Evolutionary conservation across 2,888 invertebrate genomes (phyloP), one percentile per base, ranked within the genome.

Genomic region (Coenonympha glycerion): DNA sequence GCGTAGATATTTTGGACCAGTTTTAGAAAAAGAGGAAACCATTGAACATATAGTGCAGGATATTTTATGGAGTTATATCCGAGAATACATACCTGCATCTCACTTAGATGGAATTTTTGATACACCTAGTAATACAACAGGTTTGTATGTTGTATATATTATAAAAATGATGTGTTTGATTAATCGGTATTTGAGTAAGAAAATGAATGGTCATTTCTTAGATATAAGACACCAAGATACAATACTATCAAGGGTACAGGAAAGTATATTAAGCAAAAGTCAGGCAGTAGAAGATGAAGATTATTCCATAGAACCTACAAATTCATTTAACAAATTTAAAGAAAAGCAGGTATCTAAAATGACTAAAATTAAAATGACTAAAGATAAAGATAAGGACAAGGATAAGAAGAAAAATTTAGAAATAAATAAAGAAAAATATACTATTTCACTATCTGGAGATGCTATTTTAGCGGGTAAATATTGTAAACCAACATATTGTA

Each of bases 151-250:
- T 34, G 2, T 26, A 26, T 6, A 9, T 26, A 9, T 8, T n/a
- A n/a, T n/a, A n/a, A 4, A 24, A 8, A 4, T 4, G 24, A 1
- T 24, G 6, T 8, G 24, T 8, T 3, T 3, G 1, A 24, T 24
- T 4, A 24, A 5, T 2, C 8, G 6, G 6, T 24, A 24, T 6
- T 24, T 24, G 2, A 5, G 3, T 24, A 24, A 24, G 3, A 13
- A 30, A 2, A 8, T 11, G 5, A 15, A 15, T 15, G 11, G 2
- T 21, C 26, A 42, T 19, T 15, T 63, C 63, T 15, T 49, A 85
- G 85, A 84, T 57, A 55, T 73, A 30, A 71, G 84, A 45, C 81
- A 82, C 41, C 84, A 82, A 69, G 84, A 84, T 49, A 66, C 76
- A 31, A 64, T 71, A 39, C 50, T 85, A 3, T 64, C 65, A 21